Evolutionary conservation across 2,113 vertebrate genomes (phyloP), one percentile per base, ranked within the genome.

Genomic region (Astur gentilis): DNA sequence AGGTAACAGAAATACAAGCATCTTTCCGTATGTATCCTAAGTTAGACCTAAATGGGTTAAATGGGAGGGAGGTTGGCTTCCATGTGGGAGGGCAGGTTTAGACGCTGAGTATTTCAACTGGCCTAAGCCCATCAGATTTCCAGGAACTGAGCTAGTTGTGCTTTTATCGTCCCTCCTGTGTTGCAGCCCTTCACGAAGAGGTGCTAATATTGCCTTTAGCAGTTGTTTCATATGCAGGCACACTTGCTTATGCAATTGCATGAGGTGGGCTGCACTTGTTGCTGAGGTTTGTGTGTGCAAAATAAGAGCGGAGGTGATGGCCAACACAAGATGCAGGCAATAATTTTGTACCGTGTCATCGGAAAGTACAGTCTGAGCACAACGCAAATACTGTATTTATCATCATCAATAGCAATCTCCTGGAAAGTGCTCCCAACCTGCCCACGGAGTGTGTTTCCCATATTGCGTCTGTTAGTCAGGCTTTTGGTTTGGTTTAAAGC

Each of bases 61-160:
- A 80, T 0, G 9, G n/a, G 85, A 78, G 18, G 47, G 55, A 79
- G 27, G 19, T 65, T 49, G n/a, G 89, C 60, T 69, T 72, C 81
- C 16, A 4, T 29, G 25, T 76, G 36, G 49, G 75, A 72, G 44
- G 61, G 49, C 29, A 80, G 62, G 54, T 65, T 83, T 65, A 8
- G 66, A 80, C 44, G 38, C 49, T 64, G 88, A 58, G 15, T 29
- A 14, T 80, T 88, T 79, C 67, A 91, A 36, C 42, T 90, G 79
- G 3, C 71, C 67, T 55, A 60, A 90, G n/a, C 91, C 93, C 95
- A 86, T 85, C 91, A 62, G 70, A 90, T 95, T 92, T 93, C 78
- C 88, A 70, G 40, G 85, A 94, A 90, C 88, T 70, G 76, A 87
- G 66, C 23, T 17, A 32, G 54, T 20, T 23, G 32, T 73, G 62